These are phyloP conservation scores for Phengaris alcon DNA, from an alignment of 2,888 invertebrate species.

Conservation along the genomic window DNA sequence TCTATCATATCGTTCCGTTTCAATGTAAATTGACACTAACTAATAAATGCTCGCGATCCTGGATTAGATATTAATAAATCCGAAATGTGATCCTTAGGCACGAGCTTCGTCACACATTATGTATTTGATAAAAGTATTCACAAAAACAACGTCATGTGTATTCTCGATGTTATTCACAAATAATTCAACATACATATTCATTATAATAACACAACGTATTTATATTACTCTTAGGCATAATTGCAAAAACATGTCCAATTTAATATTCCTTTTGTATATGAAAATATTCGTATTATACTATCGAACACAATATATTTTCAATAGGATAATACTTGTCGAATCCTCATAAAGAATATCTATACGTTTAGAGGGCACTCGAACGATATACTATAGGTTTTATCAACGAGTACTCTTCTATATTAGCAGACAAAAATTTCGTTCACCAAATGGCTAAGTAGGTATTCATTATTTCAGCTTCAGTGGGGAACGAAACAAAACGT, in stretches of 20 bases:
- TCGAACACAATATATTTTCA: constrained; percentile 10
- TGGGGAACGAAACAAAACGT: neutral
- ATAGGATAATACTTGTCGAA: constrained; percentile 13
- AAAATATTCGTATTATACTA: constrained; percentile 9
- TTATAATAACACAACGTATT: constrained; percentile 7
- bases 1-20: no score
- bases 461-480: neutral
- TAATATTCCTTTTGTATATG: constrained; percentile 10
- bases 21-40: no score
- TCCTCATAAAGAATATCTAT: constrained; percentile 14
- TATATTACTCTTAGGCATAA: constrained; percentile 2
- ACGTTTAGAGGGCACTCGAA: neutral
- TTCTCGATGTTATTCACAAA: neutral
- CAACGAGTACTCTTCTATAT: constrained; percentile 4
- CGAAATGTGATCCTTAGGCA: neutral
- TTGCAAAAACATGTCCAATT: constrained; percentile 19
- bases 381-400: neutral
- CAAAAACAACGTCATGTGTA: neutral
- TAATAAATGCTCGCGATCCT: no score
- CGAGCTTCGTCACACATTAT: neutral
- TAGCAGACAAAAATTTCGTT: constrained; percentile 13
- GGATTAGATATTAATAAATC: no score
- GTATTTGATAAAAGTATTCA: neutral
- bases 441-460: constrained; percentile 1
- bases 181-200: neutral